These are phyloP conservation scores for Cetonia aurata DNA, from an alignment of 2,888 invertebrate genomes.

Conservation along the genomic window DNA sequence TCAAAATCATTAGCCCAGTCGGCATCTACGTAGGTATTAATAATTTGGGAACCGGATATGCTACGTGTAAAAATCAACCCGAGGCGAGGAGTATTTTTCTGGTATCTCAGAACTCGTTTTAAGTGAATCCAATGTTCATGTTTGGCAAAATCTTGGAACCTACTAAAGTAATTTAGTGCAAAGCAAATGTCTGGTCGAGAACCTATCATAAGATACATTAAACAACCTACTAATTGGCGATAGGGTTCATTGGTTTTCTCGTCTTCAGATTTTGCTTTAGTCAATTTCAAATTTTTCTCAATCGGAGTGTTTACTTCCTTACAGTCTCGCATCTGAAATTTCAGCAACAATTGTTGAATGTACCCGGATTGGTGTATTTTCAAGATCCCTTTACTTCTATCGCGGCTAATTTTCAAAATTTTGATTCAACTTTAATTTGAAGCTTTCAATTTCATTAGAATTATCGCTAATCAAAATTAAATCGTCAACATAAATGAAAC, in stretches of 20 bases:
- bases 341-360: not conserved
- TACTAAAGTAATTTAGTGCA: no score
- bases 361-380: not conserved
- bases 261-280: constrained; percentile 6
- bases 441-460: not conserved
- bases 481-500: not conserved
- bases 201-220: no score
- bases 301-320: constrained; percentile 9
- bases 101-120: no score
- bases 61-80: no score
- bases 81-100: no score
- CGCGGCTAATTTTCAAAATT: not conserved
- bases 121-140: no score
- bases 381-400: constrained; percentile 9
- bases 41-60: no score
- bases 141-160: no score
- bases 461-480: constrained; percentile 9
- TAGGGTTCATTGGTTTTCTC: constrained; percentile 2
- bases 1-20: no score
- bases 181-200: no score
- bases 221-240: not conserved
- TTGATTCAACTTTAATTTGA: not conserved
- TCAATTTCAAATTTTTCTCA: constrained; percentile 7
- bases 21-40: no score
- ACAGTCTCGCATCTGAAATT: constrained; percentile 1